Base-by-base conservation (phyloP, 2,797 vertebrate species). In the Orientallactaga sibirica region DNA sequence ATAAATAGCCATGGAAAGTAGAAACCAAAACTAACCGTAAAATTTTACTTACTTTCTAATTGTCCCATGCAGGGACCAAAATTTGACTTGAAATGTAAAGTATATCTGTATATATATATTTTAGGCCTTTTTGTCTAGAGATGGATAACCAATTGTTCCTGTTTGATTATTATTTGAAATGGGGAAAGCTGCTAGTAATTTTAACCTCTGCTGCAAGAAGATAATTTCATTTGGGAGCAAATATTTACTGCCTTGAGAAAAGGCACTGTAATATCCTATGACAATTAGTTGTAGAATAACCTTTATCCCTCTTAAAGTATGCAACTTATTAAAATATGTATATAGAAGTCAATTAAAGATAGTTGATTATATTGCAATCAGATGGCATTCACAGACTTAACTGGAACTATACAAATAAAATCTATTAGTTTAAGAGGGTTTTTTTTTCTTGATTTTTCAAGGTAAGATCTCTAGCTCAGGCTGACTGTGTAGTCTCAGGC, bases 231-330 rank as follows among this genome's bases (percentile, higher is more conserved):
- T 97, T 96, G 96, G 97, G 97, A 97, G 97, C 97, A 97, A 98
- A 97, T 98, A 37, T 37, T 37, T 37, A 97, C 97, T 98, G 98
- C 98, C 97, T 98, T 98, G 98, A 97, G 98, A 98, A 98, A 97
- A 96, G 98, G 98, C 98, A 98, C 98, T 98, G 97, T 98, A 98
- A 98, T 97, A 97, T 98, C 95, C 97, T 98, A 98, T 98, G 98
- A 97, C 94, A 93, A 98, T 98, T 98, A 98, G 97, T 97, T 94
- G 86, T 98, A 98, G 97, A 97, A 85, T 98, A 98, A 98, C 97
- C 97, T 98, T 98, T 98, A 97, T 98, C 98, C 98, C 98, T 97
- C 98, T 98, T 97, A 97, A 98, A 98, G 98, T 98, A 98, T 98
- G 98, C 98, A 98, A 98, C 98, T 97, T 98, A 97, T 97, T 98